These are phyloP conservation scores for Halictus rubicundus DNA, from an alignment of 1,140 invertebrate genomes.

Conservation along the genomic window DNA sequence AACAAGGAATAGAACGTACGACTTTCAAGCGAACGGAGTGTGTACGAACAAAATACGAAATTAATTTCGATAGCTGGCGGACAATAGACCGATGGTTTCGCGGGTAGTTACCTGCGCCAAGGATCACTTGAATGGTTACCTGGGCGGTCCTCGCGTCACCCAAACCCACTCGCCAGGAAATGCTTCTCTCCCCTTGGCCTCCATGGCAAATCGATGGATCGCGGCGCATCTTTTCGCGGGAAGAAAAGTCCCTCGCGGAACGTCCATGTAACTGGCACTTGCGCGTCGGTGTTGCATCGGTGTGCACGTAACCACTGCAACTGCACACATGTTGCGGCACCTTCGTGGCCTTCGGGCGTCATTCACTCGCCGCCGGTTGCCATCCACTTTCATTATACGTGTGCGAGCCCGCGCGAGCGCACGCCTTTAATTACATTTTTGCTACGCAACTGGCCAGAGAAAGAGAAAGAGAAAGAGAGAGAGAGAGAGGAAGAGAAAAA, in stretches of 20 bases:
- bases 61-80: no score
- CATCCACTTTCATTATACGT: slow-evolving; percentile 77
- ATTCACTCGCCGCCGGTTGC: slow-evolving; percentile 74
- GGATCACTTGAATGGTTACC: not conserved
- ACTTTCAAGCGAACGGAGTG: no score
- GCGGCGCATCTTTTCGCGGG: slow-evolving; percentile 41
- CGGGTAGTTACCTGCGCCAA: no score
- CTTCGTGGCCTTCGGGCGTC: slow-evolving; percentile 78
- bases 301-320: slow-evolving; percentile 53
- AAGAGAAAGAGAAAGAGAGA: slow-evolving; percentile 31
- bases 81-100: no score
- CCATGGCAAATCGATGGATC: slow-evolving; percentile 58
- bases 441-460: slow-evolving; percentile 67
- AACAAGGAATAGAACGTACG: no score
- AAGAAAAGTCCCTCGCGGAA: slow-evolving; percentile 29
- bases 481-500: slow-evolving; percentile 5
- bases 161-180: slow-evolving; percentile 3
- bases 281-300: slow-evolving; percentile 17
- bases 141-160: slow-evolving; percentile 17
- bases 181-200: slow-evolving; percentile 58
- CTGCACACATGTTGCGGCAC: slow-evolving; percentile 71
- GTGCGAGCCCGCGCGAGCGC: slow-evolving; percentile 60
- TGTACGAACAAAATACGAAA: no score
- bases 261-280: slow-evolving; percentile 32
- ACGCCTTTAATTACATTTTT: slow-evolving; percentile 78